Evolutionary conservation across 1,140 invertebrate genomes (phyloP), one percentile per base, ranked within the genome.

Genomic region (Schlechtendalia chinensis): DNA sequence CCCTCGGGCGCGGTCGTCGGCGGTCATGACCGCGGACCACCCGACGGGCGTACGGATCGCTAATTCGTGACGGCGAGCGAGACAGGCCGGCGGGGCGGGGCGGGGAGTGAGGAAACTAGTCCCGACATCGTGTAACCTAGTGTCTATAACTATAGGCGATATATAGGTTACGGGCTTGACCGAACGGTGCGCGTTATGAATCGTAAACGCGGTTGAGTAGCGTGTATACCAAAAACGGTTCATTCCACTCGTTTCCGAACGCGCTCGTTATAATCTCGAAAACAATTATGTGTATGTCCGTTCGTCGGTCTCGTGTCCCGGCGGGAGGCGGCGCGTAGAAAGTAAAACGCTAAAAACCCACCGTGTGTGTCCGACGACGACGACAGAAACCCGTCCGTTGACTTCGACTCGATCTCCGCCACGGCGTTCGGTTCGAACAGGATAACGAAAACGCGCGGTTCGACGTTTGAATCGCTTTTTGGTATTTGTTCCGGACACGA

Each of bases 61-160:
- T 69, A 69, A 69, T 69, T 69, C 27, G 67, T 39, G 32, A 8
- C 39, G 67, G 67, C 67, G 67, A 50, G 67, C n/a, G n/a, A n/a
- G n/a, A n/a, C n/a, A n/a, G n/a, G n/a, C 67, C 67, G 22, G 22
- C 67, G 67, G 67, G 50, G 50, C 45, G 39, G 11, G 10, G 50
- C 16, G 39, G 65, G n/a, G n/a, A n/a, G n/a, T n/a, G n/a, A n/a
- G n/a, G 65, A 69, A 69, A 69, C 65, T 69, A 69, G 65, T 69
- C 39, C n/a, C 39, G n/a, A 65, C 12, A 65, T 29, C 32, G n/a
- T n/a, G n/a, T n/a, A n/a, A 39, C 61, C 32, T 50, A 50, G 14
- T 50, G 47, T 12, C 14, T 10, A 50, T 12, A 45, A 45, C 10
- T 5, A 45, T 59, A 59, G 65, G 39, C 22, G 24, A 67, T 67